These are phyloP conservation scores for Cairina moschata DNA, from an alignment of 2,113 vertebrate genomes.

Conservation along the genomic window DNA sequence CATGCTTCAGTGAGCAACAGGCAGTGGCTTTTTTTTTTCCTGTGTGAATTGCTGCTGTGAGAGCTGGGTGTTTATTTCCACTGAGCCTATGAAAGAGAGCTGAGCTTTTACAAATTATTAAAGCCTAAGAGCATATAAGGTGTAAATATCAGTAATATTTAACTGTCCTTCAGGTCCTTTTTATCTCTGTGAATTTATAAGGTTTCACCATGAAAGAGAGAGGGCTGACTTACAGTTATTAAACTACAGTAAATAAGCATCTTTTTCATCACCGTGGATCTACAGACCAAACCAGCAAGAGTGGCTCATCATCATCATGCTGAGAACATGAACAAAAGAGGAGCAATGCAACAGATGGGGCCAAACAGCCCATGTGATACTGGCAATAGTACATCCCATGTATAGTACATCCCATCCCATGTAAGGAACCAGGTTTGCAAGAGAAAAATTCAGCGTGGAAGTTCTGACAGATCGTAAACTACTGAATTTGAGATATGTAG, in stretches of 20 bases:
- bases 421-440: background rate
- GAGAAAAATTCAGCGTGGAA: background rate
- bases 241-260: background rate
- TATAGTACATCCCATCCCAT: background rate
- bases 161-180: background rate
- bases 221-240: background rate
- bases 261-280: background rate
- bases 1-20: background rate
- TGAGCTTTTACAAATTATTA: background rate
- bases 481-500: background rate
- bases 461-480: background rate
- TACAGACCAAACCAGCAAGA: background rate
- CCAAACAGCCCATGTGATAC: background rate
- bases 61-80: background rate
- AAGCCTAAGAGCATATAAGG: background rate
- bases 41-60: background rate
- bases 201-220: background rate
- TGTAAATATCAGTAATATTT: background rate
- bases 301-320: accelerated
- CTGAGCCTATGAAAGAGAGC: background rate
- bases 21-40: background rate
- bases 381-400: background rate
- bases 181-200: background rate
- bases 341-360: background rate
- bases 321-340: background rate